Conservation (phyloP, 2,113 vertebrate genomes). For the Pelecanus crispus region DNA sequence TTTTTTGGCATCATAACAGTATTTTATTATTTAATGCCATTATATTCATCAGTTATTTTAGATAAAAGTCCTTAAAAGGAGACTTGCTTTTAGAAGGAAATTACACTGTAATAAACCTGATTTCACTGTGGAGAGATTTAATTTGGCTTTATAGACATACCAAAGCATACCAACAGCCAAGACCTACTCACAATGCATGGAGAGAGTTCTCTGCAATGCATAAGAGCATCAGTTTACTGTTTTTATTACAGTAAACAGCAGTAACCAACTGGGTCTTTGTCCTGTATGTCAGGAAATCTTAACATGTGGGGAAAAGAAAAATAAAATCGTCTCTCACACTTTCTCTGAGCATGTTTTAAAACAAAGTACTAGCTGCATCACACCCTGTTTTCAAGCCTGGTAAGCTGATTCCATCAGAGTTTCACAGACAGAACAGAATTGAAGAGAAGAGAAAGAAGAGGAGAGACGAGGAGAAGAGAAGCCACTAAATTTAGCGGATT, state of each 20-base stretch:
- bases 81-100: not conserved
- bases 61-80: not conserved
- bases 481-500: not conserved
- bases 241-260: not conserved
- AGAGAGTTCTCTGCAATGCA: not conserved
- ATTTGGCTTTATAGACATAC: not conserved
- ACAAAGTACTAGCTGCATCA: not conserved
- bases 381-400: not conserved
- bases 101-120: not conserved
- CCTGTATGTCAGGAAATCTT: not conserved
- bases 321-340: not conserved
- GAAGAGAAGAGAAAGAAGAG: not conserved
- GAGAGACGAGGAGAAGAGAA: not conserved
- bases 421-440: not conserved
- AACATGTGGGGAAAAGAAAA: not conserved
- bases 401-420: not conserved
- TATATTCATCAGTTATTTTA: conserved; percentile 6
- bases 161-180: not conserved
- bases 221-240: not conserved
- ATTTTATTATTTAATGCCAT: conserved; percentile 18
- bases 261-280: not conserved
- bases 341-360: not conserved
- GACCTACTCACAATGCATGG: not conserved
- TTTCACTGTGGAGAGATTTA: not conserved
- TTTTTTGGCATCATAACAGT: conserved; percentile 6